phyloP scores from a whole-genome alignment of 2,797 vertebrate species.

The Acipenser ruthenus region DNA sequence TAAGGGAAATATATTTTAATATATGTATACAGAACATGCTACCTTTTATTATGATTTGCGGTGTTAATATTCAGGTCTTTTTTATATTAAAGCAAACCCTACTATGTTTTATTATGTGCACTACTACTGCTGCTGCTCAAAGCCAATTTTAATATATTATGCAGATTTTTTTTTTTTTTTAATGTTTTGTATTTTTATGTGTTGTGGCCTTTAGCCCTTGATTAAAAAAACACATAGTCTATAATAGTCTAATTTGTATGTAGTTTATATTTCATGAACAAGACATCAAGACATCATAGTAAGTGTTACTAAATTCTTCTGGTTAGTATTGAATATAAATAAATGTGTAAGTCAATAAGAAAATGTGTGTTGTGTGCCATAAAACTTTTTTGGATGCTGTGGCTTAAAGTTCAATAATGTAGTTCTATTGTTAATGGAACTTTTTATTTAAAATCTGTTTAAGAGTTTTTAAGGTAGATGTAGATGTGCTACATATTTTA shows the following conservation, averaged over 20 bases:
- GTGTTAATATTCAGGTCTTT: slow-evolving; percentile 2
- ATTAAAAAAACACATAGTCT: too few species aligned
- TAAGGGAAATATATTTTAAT: slow-evolving; percentile 36
- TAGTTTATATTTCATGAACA: too few species aligned
- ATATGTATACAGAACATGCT: background rate
- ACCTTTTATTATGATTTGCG: background rate
- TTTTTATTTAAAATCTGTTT: slow-evolving; percentile 9
- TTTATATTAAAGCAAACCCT: slow-evolving; percentile 3
- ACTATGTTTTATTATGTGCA: slow-evolving; percentile 23
- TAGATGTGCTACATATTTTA: background rate
- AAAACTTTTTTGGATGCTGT: too few species aligned
- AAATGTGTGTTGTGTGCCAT: slow-evolving; percentile 4
- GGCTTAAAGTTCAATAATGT: background rate
- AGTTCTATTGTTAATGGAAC: slow-evolving; percentile 4
- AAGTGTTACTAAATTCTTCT: too few species aligned
- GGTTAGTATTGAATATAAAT: too few species aligned
- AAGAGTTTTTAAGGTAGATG: background rate
- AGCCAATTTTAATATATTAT: too few species aligned
- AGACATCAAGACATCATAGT: too few species aligned
- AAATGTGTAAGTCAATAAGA: background rate
- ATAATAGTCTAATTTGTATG: too few species aligned
- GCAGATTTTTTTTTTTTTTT: too few species aligned
- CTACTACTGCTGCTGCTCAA: too few species aligned
- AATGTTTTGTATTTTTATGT: too few species aligned
- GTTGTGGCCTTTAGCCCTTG: too few species aligned